phyloP scores from a whole-genome alignment of 2,888 invertebrate genomes.

The Tethea ocularis region DNA sequence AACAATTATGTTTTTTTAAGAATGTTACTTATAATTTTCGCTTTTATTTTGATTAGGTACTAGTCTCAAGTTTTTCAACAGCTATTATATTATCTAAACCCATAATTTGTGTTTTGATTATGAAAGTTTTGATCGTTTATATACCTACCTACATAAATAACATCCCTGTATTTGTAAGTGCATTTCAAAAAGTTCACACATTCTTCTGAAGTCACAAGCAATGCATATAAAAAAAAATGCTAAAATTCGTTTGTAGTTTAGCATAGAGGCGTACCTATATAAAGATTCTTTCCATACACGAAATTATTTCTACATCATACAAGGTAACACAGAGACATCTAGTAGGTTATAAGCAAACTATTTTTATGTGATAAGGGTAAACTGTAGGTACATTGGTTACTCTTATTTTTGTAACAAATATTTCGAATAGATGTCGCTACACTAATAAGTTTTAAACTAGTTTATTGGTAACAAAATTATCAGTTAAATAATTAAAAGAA shows the following conservation, averaged over 20 bases:
- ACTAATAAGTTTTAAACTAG: too few relatives aligned
- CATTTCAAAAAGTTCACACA: too few relatives aligned
- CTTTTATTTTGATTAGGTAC: constrained; percentile 65
- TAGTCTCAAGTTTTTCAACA: constrained; percentile 44
- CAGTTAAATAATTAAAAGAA: too few relatives aligned
- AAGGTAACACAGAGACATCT: background rate
- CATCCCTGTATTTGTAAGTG: too few relatives aligned
- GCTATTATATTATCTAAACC: constrained; percentile 32
- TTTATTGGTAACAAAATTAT: too few relatives aligned
- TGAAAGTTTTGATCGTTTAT: too few relatives aligned
- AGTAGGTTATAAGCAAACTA: background rate
- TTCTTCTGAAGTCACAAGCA: too few relatives aligned
- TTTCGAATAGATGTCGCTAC: background rate
- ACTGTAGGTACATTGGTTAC: background rate
- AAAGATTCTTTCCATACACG: too few relatives aligned
- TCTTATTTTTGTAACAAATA: background rate
- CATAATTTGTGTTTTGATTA: constrained; percentile 21
- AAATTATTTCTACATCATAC: background rate
- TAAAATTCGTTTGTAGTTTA: too few relatives aligned
- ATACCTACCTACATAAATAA: too few relatives aligned
- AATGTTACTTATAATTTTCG: constrained; percentile 37
- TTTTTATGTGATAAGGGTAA: background rate
- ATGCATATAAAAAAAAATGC: too few relatives aligned
- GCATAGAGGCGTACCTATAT: too few relatives aligned
- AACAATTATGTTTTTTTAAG: constrained; percentile 37